phyloP scores from a whole-genome alignment of 2,888 invertebrate genomes.

The Ypsolopha sequella region DNA sequence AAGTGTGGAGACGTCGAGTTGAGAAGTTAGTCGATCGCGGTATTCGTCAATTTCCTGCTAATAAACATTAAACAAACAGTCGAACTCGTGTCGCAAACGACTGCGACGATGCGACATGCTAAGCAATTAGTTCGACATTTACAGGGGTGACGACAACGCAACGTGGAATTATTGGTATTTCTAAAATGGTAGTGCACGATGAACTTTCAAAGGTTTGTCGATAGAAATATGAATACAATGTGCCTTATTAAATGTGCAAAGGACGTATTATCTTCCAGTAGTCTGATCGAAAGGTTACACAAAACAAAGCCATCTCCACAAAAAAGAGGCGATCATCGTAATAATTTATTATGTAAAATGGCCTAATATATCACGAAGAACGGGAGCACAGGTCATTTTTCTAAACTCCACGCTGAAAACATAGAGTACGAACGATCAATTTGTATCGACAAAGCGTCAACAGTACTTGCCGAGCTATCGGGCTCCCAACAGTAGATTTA shows the following conservation, averaged over 20 bases:
- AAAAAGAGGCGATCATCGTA: no score
- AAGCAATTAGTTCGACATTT: constrained; percentile 41
- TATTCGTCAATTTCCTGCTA: constrained; percentile 34
- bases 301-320: no score
- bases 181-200: not conserved
- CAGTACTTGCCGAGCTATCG: not conserved
- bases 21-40: constrained; percentile 27
- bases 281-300: no score
- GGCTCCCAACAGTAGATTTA: constrained; percentile 12
- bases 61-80: constrained; percentile 39
- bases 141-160: constrained; percentile 15
- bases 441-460: not conserved
- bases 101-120: constrained; percentile 21
- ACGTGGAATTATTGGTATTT: not conserved
- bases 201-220: not conserved
- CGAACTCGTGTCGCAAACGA: constrained; percentile 25
- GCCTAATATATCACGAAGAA: no score
- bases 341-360: no score
- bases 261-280: no score
- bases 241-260: no score
- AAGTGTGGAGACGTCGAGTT: constrained; percentile 30
- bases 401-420: no score
- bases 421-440: not conserved
- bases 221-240: not conserved
- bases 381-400: no score